phyloP scores from a whole-genome alignment of 2,888 invertebrate genomes.

The Erebia epiphron region DNA sequence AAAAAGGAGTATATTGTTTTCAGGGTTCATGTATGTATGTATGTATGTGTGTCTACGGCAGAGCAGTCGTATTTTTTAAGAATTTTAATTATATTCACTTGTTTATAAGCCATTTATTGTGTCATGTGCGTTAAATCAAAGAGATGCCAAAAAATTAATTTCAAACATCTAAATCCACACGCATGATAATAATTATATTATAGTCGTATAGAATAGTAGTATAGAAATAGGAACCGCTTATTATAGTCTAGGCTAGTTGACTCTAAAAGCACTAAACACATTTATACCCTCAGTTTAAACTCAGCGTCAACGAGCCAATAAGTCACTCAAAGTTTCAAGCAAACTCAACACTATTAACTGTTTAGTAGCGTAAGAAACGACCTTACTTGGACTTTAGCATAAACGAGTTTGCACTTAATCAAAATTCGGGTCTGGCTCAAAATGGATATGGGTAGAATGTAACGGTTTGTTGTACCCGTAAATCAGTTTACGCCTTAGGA shows the following conservation, averaged over 20 bases:
- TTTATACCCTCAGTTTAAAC: conserved; percentile 9
- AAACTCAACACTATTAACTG: conserved; percentile 35
- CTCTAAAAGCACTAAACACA: conserved; percentile 2
- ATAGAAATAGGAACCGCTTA: background rate
- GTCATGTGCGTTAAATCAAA: too few species aligned
- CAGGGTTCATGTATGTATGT: too few species aligned
- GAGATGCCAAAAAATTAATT: background rate
- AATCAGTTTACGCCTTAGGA: conserved; percentile 19
- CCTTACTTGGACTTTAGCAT: conserved; percentile 48
- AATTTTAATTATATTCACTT: too few species aligned
- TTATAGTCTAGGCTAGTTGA: background rate
- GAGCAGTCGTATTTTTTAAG: too few species aligned
- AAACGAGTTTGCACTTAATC: conserved; percentile 77
- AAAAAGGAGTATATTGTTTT: too few species aligned
- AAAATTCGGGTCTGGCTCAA: conserved; percentile 73
- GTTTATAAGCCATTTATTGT: too few species aligned
- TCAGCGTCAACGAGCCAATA: conserved; percentile 20
- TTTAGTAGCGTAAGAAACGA: conserved; percentile 40
- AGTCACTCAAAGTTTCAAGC: conserved; percentile 22
- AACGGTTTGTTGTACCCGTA: conserved; percentile 22
- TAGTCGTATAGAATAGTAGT: background rate
- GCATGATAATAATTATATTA: background rate
- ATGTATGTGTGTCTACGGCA: too few species aligned
- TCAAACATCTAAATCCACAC: background rate
- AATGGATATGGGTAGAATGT: conserved; percentile 26